Base-by-base conservation (phyloP, 2,888 invertebrate species). In the Chorisops tibialis region DNA sequence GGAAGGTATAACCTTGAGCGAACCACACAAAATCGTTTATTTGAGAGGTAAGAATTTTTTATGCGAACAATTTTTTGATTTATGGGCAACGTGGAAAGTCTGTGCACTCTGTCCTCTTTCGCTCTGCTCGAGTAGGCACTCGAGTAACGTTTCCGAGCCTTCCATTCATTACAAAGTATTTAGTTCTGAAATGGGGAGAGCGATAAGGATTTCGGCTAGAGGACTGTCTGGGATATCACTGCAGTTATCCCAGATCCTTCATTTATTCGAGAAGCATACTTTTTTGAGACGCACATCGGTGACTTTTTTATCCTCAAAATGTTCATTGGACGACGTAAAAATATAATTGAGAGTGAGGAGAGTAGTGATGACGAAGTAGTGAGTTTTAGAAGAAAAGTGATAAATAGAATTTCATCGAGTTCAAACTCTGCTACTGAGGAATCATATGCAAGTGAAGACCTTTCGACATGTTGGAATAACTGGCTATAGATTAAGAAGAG, bases 211-310 rank as follows among this genome's bases (percentile, higher is more conserved):
- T 48, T 48, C 48, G 24, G 22, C 47, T 47, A 47, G 47, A 47
- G 16, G 19, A 18, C 19, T 47, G 47, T n/a, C 4, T 11, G 47
- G 47, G 47, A 47, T 47, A 9, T 14, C 47, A 47, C 47, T 47
- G 47, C 47, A 47, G 16, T 47, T 47, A 47, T 47, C 47, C 47
- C 47, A 19, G 47, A 14, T 47, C 47, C 37, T 47, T 47, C 18
- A 47, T 47, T 47, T 19, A 47, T n/a, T 48, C 24, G 48, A 48
- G 22, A 22, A 21, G 48, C 48, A 22, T 48, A 22, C 4, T 21
- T 21, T 48, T 22, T 24, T 48, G 48, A 22, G 48, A 21, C 48
- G 48, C 22, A 48, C 48, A 19, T 22, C 9, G 14, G 48, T 48
- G 24, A 22, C 21, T n/a, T 18, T 47, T 47, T 47, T 47, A 47